Percentiles rank a stretch among this genome's conserved stretches.
Evolutionary conservation across 2,113 vertebrate genomes (phyloP).

Genomic region (Plestiodon gilberti): DNA sequence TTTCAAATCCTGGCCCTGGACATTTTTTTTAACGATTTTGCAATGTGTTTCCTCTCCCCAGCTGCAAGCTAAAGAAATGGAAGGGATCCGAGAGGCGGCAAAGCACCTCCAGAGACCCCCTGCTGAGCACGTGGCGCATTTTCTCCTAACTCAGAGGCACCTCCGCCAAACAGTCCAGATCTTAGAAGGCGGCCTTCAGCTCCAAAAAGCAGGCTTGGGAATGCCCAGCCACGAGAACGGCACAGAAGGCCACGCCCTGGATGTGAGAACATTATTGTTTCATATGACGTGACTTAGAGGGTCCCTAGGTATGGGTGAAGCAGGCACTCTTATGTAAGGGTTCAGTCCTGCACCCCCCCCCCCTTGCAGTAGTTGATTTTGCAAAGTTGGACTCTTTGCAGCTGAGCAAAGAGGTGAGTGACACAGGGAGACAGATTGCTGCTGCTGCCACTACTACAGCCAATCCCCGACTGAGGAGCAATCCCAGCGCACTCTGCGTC

Average conservation of each 20-base stretch:
- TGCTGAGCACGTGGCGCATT: neutral
- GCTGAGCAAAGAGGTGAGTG: no score
- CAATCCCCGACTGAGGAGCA: no score
- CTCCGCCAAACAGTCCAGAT: conserved; percentile 33
- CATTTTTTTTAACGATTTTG: neutral
- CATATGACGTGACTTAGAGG: neutral
- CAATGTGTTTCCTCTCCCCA: conserved; percentile 13
- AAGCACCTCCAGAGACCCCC: neutral
- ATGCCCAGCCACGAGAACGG: neutral
- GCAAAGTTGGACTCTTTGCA: no score
- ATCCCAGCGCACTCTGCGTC: no score
- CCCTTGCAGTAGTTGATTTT: no score
- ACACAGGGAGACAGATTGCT: no score
- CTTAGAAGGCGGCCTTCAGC: conserved; percentile 9
- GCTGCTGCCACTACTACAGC: no score
- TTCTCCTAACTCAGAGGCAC: conserved; percentile 51
- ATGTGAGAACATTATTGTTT: conserved; percentile 2
- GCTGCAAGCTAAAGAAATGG: conserved; percentile 38
- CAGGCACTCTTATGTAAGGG: no score
- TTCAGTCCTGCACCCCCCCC: no score
- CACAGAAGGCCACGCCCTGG: neutral
- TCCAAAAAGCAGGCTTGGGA: neutral
- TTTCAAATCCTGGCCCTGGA: accelerated
- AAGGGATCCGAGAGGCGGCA: neutral
- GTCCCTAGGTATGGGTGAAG: no score